Conservation (phyloP, 1,140 invertebrate genomes). For the Diabrotica virgifera region DNA sequence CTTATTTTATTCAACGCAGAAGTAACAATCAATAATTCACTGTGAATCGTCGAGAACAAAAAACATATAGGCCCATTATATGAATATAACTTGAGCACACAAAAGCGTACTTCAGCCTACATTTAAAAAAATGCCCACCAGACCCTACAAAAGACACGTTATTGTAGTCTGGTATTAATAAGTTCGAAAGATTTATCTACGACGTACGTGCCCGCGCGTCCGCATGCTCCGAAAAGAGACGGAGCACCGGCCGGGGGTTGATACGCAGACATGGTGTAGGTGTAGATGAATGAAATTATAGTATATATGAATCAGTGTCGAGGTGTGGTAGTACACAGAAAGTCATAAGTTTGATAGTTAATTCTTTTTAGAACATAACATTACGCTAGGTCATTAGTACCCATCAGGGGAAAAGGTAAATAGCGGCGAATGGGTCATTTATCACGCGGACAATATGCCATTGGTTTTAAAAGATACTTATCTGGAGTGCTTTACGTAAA, state of each 20-base stretch:
- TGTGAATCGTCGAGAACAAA: conserved; percentile 10
- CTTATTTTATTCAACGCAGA: too few species aligned
- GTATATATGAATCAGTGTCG: conserved; percentile 23
- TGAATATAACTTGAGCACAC: conserved; percentile 18
- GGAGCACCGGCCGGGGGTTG: conserved; percentile 13
- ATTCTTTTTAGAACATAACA: conserved; percentile 21
- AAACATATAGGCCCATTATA: conserved; percentile 16
- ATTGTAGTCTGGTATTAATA: conserved; percentile 25
- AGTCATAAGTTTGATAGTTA: conserved; percentile 18
- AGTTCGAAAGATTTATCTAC: conserved; percentile 16
- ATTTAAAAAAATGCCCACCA: conserved; percentile 19
- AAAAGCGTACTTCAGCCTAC: conserved; percentile 18
- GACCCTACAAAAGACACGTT: conserved; percentile 21
- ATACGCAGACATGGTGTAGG: conserved; percentile 17
- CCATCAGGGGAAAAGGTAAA: conserved; percentile 9
- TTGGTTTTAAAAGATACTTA: conserved; percentile 1
- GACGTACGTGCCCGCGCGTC: conserved; percentile 6
- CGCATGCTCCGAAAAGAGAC: conserved; percentile 8
- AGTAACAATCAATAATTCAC: not conserved
- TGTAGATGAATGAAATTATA: conserved; percentile 25
- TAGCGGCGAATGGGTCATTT: not conserved
- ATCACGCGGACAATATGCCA: not conserved
- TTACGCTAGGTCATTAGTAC: conserved; percentile 7
- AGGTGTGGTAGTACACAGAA: conserved; percentile 23
- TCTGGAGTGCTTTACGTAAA: not conserved